phyloP scores from a whole-genome alignment of 2,797 vertebrate genomes.

The Coccyzus lansbergi region DNA sequence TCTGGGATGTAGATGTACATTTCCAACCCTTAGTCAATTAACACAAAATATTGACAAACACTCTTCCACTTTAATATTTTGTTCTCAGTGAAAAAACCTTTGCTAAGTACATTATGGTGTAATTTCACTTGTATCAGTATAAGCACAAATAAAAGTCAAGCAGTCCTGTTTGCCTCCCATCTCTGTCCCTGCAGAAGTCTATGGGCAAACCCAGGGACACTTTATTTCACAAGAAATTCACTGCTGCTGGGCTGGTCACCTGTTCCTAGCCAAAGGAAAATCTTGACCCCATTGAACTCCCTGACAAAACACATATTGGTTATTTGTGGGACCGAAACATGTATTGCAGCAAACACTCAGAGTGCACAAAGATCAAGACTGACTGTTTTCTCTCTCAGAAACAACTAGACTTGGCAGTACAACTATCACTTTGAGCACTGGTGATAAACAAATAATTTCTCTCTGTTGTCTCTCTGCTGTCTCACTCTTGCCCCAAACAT shows the following conservation, averaged over 20 bases:
- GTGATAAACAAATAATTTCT: background rate
- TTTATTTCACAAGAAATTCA: background rate
- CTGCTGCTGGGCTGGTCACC: background rate
- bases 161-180: background rate
- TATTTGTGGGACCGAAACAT: background rate
- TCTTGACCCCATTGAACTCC: background rate
- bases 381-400: background rate
- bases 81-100: slow-evolving; percentile 13
- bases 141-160: background rate
- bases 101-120: background rate
- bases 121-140: background rate
- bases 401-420: background rate
- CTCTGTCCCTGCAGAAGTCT: background rate
- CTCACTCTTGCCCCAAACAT: background rate
- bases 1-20: background rate
- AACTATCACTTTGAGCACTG: background rate
- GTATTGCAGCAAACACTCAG: background rate
- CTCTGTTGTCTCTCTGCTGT: background rate
- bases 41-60: slow-evolving; percentile 5
- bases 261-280: background rate
- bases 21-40: slow-evolving; percentile 17
- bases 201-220: background rate
- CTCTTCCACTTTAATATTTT: background rate
- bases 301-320: background rate
- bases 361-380: background rate